Evolutionary conservation across 53 echinoderm and acorn worm species (phyloP).

Genomic region (Patiria pectinifera): DNA sequence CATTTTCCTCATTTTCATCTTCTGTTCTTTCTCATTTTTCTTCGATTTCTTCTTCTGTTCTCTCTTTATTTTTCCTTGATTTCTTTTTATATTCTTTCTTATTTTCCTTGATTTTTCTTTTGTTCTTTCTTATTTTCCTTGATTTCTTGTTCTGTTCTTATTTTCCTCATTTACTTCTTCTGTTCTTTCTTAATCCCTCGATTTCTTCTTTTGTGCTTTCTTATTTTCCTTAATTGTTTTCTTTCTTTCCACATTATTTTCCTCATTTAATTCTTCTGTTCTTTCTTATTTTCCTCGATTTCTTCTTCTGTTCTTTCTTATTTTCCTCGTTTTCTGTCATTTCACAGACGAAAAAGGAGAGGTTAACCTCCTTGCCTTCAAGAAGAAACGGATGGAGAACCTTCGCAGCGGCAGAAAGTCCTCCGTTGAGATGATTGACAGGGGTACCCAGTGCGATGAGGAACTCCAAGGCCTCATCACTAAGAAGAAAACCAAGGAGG

Average conservation of each 20-base stretch:
- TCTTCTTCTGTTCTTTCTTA: not conserved
- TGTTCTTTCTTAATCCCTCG: too few species aligned
- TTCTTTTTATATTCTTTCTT: too few species aligned
- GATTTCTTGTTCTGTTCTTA: too few species aligned
- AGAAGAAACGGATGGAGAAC: slow-evolving; percentile 82
- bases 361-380: slow-evolving; percentile 75
- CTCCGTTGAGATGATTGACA: slow-evolving; percentile 62
- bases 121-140: too few species aligned
- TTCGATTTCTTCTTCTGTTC: too few species aligned
- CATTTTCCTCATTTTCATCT: not conserved
- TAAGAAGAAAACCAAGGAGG: slow-evolving; percentile 75
- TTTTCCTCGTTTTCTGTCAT: not conserved
- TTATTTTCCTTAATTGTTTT: too few species aligned
- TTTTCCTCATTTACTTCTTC: too few species aligned
- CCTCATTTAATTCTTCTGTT: too few species aligned
- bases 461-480: slow-evolving; percentile 55
- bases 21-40: too few species aligned
- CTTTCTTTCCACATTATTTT: not conserved
- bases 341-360: slow-evolving; percentile 71
- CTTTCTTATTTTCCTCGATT: not conserved
- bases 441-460: slow-evolving; percentile 77
- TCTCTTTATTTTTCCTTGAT: too few species aligned
- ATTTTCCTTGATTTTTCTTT: too few species aligned
- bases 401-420: slow-evolving; percentile 54
- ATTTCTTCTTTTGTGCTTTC: too few species aligned